phyloP scores from a whole-genome alignment of 2,888 invertebrate species.

The Pycnomerus fuliginosus region DNA sequence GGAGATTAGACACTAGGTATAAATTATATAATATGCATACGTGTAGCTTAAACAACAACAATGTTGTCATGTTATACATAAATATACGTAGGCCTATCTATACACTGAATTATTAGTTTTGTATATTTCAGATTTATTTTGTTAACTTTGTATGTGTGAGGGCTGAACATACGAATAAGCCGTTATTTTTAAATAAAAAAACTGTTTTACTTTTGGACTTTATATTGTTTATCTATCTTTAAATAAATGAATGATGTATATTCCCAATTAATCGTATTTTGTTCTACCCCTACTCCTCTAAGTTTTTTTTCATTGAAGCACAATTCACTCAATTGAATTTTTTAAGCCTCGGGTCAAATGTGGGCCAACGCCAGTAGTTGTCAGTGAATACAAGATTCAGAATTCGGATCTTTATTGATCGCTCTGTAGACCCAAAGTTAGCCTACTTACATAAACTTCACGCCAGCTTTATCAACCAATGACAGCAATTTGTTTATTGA shows the following conservation, averaged over 20 bases:
- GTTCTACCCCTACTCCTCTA: not conserved
- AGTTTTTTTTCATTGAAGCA: conserved; percentile 6
- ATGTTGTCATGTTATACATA: conserved; percentile 36
- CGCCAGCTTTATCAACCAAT: no score
- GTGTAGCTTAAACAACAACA: conserved; percentile 44
- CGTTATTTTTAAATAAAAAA: conserved; percentile 35
- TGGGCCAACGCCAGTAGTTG: no score
- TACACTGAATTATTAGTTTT: conserved; percentile 47
- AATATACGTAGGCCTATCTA: conserved; percentile 49
- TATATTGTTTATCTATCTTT: conserved; percentile 43
- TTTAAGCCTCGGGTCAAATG: no score
- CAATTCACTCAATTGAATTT: no score
- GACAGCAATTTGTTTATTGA: no score
- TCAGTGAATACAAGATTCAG: no score
- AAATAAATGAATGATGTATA: conserved; percentile 46
- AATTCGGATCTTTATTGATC: no score
- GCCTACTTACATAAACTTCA: no score
- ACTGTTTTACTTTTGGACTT: conserved; percentile 39
- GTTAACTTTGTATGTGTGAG: conserved; percentile 41
- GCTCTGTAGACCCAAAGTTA: no score
- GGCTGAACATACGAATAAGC: conserved; percentile 33
- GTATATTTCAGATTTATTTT: conserved; percentile 46
- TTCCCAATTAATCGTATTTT: conserved; percentile 33
- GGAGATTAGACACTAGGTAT: conserved; percentile 24
- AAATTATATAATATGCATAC: conserved; percentile 30